phyloP scores from a whole-genome alignment of 2,888 invertebrate species.

The Agrotis clavis region DNA sequence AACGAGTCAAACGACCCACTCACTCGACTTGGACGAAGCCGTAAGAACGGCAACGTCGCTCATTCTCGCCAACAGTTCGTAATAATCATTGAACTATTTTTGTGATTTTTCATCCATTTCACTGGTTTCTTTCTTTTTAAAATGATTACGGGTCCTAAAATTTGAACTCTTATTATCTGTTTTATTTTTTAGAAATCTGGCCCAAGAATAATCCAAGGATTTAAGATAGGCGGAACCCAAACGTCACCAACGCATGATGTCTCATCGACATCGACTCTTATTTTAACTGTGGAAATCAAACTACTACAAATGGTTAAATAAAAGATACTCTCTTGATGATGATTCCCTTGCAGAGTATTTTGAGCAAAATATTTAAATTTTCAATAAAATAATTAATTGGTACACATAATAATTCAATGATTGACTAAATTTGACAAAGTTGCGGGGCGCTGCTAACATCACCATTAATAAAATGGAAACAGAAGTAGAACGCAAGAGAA shows the following conservation, averaged over 20 bases:
- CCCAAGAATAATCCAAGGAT: constrained; percentile 9
- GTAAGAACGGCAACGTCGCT: constrained; percentile 87
- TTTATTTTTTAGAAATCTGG: constrained; percentile 8
- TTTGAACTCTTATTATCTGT: background rate
- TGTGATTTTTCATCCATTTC: constrained; percentile 41
- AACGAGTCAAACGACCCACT: constrained; percentile 76
- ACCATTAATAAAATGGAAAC: constrained; percentile 54
- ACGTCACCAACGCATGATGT: constrained; percentile 2
- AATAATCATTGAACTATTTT: constrained; percentile 55
- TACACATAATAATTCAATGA: too few species aligned
- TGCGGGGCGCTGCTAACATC: constrained; percentile 25
- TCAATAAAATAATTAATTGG: background rate
- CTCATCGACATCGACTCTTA: constrained; percentile 25
- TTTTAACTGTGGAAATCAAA: constrained; percentile 14
- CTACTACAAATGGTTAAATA: background rate
- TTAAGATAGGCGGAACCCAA: constrained; percentile 25
- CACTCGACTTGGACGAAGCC: constrained; percentile 73
- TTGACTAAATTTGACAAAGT: background rate
- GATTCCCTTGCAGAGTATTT: background rate
- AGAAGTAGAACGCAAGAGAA: constrained; percentile 88
- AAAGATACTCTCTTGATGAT: background rate
- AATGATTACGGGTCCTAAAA: background rate
- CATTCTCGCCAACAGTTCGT: constrained; percentile 59
- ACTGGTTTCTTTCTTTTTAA: background rate
- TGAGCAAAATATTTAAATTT: background rate